These are phyloP conservation scores for Bruchidius siliquastri DNA, from an alignment of 2,888 invertebrate genomes.

Conservation along the genomic window DNA sequence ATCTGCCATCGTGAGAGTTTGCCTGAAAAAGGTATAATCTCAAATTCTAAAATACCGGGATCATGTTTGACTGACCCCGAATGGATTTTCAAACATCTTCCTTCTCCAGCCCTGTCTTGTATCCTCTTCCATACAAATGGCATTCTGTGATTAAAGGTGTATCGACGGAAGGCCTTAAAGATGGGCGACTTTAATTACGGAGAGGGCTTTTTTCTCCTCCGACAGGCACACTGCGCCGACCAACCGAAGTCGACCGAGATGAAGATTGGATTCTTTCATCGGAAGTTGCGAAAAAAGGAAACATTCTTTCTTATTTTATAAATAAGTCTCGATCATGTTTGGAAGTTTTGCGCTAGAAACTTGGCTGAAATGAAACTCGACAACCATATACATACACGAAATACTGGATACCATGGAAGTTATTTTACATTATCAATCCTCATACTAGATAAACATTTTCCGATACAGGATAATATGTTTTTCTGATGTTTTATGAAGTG, in stretches of 20 bases:
- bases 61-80: too few relatives aligned
- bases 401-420: too few relatives aligned
- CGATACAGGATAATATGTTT: too few relatives aligned
- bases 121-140: background rate
- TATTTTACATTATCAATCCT: too few relatives aligned
- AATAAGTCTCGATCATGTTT: background rate
- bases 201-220: background rate
- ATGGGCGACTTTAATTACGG: background rate
- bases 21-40: too few relatives aligned
- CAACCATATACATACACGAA: too few relatives aligned
- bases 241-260: background rate
- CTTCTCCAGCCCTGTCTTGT: background rate
- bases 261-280: background rate
- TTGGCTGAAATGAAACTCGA: background rate
- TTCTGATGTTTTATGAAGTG: too few relatives aligned
- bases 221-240: background rate
- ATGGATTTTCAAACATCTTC: too few relatives aligned
- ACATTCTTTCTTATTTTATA: background rate
- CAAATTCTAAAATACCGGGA: too few relatives aligned
- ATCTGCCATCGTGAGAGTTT: too few relatives aligned
- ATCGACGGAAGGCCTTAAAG: background rate
- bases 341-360: background rate
- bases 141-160: background rate
- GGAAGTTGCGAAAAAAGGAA: background rate
- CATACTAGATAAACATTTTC: too few relatives aligned